Conservation (phyloP, 1,140 invertebrate genomes). For the Musca vetustissima region DNA sequence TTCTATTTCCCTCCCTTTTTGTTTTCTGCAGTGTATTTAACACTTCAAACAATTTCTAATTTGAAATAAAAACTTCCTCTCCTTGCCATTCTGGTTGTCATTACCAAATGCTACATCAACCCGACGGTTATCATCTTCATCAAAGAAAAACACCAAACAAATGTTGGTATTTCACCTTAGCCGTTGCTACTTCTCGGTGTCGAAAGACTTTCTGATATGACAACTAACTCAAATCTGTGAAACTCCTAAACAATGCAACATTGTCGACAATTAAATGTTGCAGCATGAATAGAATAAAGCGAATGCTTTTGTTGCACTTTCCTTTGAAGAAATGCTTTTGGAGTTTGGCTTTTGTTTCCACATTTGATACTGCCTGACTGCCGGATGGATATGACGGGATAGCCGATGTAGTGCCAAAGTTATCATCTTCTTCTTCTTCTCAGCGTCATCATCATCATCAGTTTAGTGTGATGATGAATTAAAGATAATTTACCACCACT, state of each 20-base stretch:
- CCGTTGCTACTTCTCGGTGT: too few relatives aligned
- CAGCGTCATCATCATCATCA: background rate
- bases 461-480: background rate
- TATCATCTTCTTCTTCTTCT: too few relatives aligned
- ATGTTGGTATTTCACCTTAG: too few relatives aligned
- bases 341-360: background rate
- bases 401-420: too few relatives aligned
- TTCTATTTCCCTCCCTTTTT: too few relatives aligned
- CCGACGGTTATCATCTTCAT: too few relatives aligned
- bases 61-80: background rate
- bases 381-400: background rate
- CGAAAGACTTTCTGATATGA: background rate
- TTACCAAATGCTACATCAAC: too few relatives aligned
- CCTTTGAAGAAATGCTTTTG: too few relatives aligned
- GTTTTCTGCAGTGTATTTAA: too few relatives aligned
- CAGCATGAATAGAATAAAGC: background rate
- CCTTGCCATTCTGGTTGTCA: too few relatives aligned
- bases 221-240: background rate
- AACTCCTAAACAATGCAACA: background rate
- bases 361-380: too few relatives aligned
- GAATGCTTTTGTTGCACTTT: background rate
- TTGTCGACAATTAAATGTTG: slow-evolving; percentile 15
- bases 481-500: background rate
- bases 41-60: background rate
- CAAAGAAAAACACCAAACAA: too few relatives aligned